Percentiles rank a stretch among this genome's conserved stretches.
Evolutionary conservation across 2,113 vertebrate genomes (phyloP).

Genomic region (Camelus dromedarius): DNA sequence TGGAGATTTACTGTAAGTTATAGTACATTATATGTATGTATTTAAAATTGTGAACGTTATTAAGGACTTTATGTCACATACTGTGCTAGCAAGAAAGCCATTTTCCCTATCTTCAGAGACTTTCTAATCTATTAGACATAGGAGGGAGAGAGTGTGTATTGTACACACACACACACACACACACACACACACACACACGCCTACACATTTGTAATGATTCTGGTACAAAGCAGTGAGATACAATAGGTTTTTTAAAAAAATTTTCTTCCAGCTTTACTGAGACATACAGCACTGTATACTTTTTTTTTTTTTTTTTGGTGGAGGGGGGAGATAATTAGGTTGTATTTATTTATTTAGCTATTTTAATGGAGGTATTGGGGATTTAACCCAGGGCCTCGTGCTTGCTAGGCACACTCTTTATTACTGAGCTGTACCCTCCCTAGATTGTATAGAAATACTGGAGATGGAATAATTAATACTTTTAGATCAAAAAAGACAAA

Average conservation of each 20-base stretch:
- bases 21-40: background rate
- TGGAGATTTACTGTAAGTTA: conserved; percentile 26
- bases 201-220: background rate
- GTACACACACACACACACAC: background rate
- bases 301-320: too few relatives aligned
- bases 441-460: background rate
- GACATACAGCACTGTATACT: too few relatives aligned
- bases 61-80: background rate
- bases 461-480: background rate
- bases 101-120: background rate
- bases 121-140: background rate
- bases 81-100: background rate
- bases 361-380: too few relatives aligned
- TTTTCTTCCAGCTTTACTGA: too few relatives aligned
- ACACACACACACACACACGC: too few relatives aligned
- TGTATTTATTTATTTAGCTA: too few relatives aligned
- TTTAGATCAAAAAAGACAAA: background rate
- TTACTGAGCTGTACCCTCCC: too few relatives aligned
- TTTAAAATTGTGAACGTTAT: background rate
- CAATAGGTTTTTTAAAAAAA: background rate
- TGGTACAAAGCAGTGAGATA: background rate
- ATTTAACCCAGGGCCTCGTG: too few relatives aligned
- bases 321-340: too few relatives aligned
- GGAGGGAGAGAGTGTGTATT: background rate
- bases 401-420: too few relatives aligned